Conservation (phyloP, 2,888 invertebrate genomes). For the Parnassius glacialis region DNA sequence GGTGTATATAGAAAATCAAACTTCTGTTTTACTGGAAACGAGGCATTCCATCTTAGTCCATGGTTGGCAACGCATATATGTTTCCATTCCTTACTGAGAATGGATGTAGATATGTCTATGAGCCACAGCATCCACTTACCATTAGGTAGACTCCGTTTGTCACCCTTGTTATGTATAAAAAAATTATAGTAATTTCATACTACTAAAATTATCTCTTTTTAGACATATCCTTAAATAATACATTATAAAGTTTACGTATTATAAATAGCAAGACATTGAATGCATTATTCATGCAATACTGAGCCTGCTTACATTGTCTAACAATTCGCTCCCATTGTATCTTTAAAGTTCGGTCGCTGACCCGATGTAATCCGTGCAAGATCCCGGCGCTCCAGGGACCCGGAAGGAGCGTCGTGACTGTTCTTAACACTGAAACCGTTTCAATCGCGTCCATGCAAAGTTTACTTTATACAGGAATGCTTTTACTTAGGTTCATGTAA, state of each 20-base stretch:
- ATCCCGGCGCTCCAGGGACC: slow-evolving; percentile 33
- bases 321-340: slow-evolving; percentile 30
- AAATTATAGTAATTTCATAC: too few relatives aligned
- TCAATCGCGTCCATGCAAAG: slow-evolving; percentile 39
- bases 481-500: background rate
- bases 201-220: too few relatives aligned
- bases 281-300: slow-evolving; percentile 3
- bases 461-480: slow-evolving; percentile 35
- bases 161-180: too few relatives aligned
- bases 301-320: slow-evolving; percentile 1
- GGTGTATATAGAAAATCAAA: too few relatives aligned
- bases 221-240: too few relatives aligned
- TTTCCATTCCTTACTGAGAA: too few relatives aligned
- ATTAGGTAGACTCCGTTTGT: too few relatives aligned
- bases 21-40: too few relatives aligned
- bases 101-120: too few relatives aligned
- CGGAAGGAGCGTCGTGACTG: slow-evolving; percentile 59
- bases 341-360: slow-evolving; percentile 38
- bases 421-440: slow-evolving; percentile 29
- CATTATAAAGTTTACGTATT: background rate
- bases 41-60: too few relatives aligned
- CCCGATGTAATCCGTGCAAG: slow-evolving; percentile 30
- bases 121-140: too few relatives aligned
- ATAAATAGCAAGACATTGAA: background rate
- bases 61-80: too few relatives aligned